phyloP scores from a whole-genome alignment of 2,888 invertebrate species.

The Unio delphinus region DNA sequence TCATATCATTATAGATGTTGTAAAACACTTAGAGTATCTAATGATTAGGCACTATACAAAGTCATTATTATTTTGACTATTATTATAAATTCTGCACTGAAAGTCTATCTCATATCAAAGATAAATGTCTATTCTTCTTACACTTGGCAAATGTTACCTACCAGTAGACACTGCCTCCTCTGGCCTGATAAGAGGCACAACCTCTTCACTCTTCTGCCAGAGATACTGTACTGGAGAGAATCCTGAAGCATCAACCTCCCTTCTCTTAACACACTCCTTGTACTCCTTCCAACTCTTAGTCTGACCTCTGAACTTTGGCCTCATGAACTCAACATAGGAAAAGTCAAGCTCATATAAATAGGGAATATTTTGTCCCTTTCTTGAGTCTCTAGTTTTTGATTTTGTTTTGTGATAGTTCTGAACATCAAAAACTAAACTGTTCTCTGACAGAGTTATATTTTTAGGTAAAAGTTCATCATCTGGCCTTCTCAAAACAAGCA shows the following conservation, averaged over 20 bases:
- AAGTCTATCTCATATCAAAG: no score
- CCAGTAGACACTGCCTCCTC: slow-evolving; percentile 48
- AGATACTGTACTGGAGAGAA: slow-evolving; percentile 40
- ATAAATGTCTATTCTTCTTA: background rate
- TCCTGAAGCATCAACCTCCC: slow-evolving; percentile 2
- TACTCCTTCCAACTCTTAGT: slow-evolving; percentile 61
- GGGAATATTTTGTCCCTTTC: slow-evolving; percentile 10
- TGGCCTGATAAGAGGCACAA: slow-evolving; percentile 59
- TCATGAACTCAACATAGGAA: slow-evolving; percentile 43
- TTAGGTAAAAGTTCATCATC: slow-evolving; percentile 27
- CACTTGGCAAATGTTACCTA: background rate
- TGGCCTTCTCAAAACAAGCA: background rate
- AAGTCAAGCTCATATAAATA: slow-evolving; percentile 35
- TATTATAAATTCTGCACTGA: no score
- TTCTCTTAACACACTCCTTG: slow-evolving; percentile 32
- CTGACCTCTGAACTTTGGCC: slow-evolving; percentile 18
- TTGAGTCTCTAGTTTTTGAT: slow-evolving; percentile 9
- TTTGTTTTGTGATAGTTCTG: slow-evolving; percentile 32
- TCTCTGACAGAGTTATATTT: slow-evolving; percentile 22
- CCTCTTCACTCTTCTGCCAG: slow-evolving; percentile 44
- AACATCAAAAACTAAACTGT: slow-evolving; percentile 34
- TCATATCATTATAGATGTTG: no score
- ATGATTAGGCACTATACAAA: no score
- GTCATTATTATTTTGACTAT: no score
- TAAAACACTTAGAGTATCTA: no score